Conservation (phyloP, 2,888 invertebrate genomes). For the Philhelius pedissequus region DNA sequence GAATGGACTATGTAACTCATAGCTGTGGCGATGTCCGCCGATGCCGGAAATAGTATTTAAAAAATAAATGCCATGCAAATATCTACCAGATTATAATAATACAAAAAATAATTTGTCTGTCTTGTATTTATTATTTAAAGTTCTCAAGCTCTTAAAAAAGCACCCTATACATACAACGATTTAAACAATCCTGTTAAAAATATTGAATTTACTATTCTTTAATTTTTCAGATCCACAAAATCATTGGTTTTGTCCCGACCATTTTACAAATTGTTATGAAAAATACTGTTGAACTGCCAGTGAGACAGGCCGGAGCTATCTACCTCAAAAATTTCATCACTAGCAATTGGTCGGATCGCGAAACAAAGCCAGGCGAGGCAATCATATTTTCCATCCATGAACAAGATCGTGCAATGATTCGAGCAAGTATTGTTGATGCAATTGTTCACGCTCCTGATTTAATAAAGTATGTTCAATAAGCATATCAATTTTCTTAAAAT, state of each 20-base stretch:
- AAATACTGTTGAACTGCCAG: conserved; percentile 92
- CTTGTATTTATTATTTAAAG: no score
- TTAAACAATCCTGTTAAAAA: no score
- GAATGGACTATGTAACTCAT: no score
- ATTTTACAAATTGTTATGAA: conserved; percentile 96
- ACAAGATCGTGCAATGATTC: conserved; percentile 95
- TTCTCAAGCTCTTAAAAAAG: no score
- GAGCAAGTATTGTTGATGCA: conserved; percentile 97
- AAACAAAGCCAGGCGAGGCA: conserved; percentile 86
- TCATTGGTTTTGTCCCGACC: conserved; percentile 97
- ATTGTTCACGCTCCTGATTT: conserved; percentile 95
- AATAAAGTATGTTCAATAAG: conserved; percentile 81
- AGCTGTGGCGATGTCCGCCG: no score
- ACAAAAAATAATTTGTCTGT: no score
- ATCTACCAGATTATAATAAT: no score
- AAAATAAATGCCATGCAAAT: no score
- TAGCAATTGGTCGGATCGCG: conserved; percentile 92
- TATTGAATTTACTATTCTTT: no score
- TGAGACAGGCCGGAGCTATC: conserved; percentile 97
- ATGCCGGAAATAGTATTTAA: no score
- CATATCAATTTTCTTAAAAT: background rate
- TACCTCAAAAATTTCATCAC: conserved; percentile 97
- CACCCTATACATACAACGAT: no score
- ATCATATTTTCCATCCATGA: conserved; percentile 94
- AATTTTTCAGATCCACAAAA: conserved; percentile 91